phyloP scores from a whole-genome alignment of 2,888 invertebrate species.

The Augochlorella aurata region DNA sequence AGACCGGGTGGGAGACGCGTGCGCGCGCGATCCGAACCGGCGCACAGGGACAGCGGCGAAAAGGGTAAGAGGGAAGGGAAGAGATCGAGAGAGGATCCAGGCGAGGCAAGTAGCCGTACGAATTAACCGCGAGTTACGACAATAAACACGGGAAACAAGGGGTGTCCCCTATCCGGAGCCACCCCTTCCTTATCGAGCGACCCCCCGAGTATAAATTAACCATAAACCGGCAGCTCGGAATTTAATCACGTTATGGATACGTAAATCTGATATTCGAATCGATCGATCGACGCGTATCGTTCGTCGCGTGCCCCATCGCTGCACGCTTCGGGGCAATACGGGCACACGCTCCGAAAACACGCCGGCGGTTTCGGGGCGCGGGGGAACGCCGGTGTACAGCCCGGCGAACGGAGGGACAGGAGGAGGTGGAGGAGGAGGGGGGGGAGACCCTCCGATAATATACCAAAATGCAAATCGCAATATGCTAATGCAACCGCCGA shows the following conservation, averaged over 20 bases:
- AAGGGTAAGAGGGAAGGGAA: background rate
- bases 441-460: conserved; percentile 42
- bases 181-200: background rate
- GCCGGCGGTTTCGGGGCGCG: background rate
- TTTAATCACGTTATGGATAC: conserved; percentile 39
- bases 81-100: background rate
- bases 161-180: background rate
- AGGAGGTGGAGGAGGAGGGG: background rate
- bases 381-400: no score
- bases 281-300: conserved; percentile 40
- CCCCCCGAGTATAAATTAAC: conserved; percentile 33
- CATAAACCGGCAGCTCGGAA: conserved; percentile 30
- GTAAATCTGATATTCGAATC: conserved; percentile 18
- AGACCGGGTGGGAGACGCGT: no score
- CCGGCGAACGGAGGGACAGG: background rate
- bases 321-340: conserved; percentile 47
- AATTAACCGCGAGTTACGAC: conserved; percentile 17
- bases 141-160: conserved; percentile 15
- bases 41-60: background rate
- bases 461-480: conserved; percentile 67
- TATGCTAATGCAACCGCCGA: conserved; percentile 66
- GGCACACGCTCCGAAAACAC: conserved; percentile 41
- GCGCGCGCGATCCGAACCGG: background rate
- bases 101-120: background rate
- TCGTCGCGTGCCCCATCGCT: conserved; percentile 47